These are phyloP conservation scores for Pelagia noctiluca DNA, from an alignment of 30 jellyfish, hydroid and myxozoan species.

Conservation along the genomic window DNA sequence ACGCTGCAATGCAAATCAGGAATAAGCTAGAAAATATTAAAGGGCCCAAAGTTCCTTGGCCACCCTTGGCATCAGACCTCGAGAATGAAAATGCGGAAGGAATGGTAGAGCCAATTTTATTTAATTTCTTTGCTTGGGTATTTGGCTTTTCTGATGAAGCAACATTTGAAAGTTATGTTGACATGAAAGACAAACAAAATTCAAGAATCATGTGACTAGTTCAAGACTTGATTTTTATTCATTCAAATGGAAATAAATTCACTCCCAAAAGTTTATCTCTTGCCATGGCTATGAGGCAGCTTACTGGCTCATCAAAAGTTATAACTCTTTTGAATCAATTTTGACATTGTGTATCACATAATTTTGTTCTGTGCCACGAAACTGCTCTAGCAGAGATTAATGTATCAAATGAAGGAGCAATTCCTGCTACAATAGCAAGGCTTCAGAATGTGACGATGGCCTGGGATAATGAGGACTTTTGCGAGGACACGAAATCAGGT, in stretches of 20 bases:
- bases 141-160: constrained; percentile 56
- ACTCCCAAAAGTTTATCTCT: constrained; percentile 60
- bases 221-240: constrained; percentile 50
- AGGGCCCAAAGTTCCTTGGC: constrained; percentile 49
- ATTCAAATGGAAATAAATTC: constrained; percentile 29
- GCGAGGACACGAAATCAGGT: constrained; percentile 54
- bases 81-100: constrained; percentile 13
- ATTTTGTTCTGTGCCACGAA: constrained; percentile 20
- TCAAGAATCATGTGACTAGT: constrained; percentile 46
- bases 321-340: constrained; percentile 29
- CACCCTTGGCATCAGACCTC: constrained; percentile 73
- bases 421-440: constrained; percentile 34
- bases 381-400: constrained; percentile 63
- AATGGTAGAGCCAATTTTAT: constrained; percentile 37
- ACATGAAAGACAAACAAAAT: not conserved
- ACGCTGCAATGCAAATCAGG: constrained; percentile 22
- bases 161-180: constrained; percentile 25
- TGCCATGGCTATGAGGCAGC: constrained; percentile 63
- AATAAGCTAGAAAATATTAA: constrained; percentile 1
- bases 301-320: constrained; percentile 42
- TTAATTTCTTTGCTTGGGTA: constrained; percentile 72
- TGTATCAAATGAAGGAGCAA: constrained; percentile 12
- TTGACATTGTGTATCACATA: constrained; percentile 48
- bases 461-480: constrained; percentile 62
- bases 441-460: constrained; percentile 27